Base-by-base conservation (phyloP, 2,113 vertebrate species). In the Oplegnathus fasciatus region DNA sequence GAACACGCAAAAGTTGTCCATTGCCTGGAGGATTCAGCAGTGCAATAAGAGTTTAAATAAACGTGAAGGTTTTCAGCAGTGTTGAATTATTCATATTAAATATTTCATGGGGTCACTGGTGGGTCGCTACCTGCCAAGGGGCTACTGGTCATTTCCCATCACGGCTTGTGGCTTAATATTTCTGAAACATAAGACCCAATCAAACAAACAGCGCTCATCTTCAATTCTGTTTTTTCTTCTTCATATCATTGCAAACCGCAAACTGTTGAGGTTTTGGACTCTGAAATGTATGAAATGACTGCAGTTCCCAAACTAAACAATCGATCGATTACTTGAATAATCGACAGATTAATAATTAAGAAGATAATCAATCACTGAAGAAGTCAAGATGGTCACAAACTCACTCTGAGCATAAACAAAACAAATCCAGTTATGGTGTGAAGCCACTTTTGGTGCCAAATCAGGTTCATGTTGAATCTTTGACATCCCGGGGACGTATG, bases 11-110 rank as follows among this genome's bases (percentile, higher is more conserved):
- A 24, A 18, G 20, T 15, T 28, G 10, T 61, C 5, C 11, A 1
- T 17, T 1, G 4, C 37, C 78, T 44, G 55, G 24, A 74, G 40
- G 66, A 44, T 32, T 78, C 75, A 68, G 80, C 86, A 67, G 78
- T 65, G 40, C 60, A 10, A 61, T 68, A 61, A 22, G 13, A 26
- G 44, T 28, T 37, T 22, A 42, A 72, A 73, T 26, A 4, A 57
- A 66, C 55, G 0, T 70, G 37, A 32, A 10, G 9, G 15, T 24
- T 42, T 30, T 72, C 13, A 54, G 30, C 58, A 32, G 34, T 9
- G 62, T 18, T 34, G 54, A 40, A 20, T 20, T 48, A 15, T 13
- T 57, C 42, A 22, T 32, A 6, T 8, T 10, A 26, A 64, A 75
- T 26, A 42, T 30, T 28, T 61, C 5, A 26, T 13, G 26, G 62